Conservation (phyloP, 2,888 invertebrate genomes). For the Dusona sp. region DNA sequence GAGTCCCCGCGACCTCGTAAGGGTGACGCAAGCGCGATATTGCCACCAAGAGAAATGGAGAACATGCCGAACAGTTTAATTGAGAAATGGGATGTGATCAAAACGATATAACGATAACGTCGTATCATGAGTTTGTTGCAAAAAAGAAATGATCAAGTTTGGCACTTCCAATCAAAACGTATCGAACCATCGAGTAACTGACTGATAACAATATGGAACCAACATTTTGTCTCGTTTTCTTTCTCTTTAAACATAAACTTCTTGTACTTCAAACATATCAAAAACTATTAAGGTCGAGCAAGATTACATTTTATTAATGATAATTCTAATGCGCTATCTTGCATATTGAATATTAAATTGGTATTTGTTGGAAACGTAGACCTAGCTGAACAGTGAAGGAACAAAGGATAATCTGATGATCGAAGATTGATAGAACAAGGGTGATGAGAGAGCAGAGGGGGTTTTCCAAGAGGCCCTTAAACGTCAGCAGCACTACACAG, state of each 20-base stretch:
- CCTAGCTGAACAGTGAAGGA: conserved; percentile 38
- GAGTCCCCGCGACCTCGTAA: conserved; percentile 7
- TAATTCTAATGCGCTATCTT: background rate
- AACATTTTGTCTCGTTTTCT: background rate
- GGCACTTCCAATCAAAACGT: background rate
- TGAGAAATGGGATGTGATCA: conserved; percentile 28
- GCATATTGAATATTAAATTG: background rate
- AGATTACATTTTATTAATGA: background rate
- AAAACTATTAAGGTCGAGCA: background rate
- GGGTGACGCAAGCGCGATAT: conserved; percentile 29
- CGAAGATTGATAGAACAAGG: conserved; percentile 54
- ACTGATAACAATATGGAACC: background rate
- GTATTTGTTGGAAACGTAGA: background rate
- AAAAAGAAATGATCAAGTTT: background rate
- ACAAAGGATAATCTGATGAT: conserved; percentile 44
- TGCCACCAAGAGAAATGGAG: conserved; percentile 17
- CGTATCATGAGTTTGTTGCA: background rate
- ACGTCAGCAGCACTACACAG: conserved; percentile 49
- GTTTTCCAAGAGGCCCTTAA: conserved; percentile 47
- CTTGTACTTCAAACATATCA: background rate
- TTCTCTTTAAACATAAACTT: background rate
- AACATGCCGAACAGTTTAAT: conserved; percentile 48
- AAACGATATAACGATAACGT: conserved; percentile 13
- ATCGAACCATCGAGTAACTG: background rate
- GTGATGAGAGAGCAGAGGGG: background rate